Base-by-base conservation (phyloP, 2,113 vertebrate species). In the Canis aureus region DNA sequence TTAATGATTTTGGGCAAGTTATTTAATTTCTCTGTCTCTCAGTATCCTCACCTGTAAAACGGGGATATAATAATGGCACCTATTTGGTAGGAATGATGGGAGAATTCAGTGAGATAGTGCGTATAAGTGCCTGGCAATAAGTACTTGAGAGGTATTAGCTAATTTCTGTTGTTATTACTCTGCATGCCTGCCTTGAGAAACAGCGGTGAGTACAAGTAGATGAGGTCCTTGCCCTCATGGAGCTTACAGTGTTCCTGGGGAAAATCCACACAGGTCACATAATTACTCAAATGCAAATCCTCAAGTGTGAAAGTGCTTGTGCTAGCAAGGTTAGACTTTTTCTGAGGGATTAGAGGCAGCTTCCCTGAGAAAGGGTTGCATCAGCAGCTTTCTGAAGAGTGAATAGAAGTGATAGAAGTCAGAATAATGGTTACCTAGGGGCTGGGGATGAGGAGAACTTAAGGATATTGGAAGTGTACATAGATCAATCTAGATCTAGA, bases 231-330 rank as follows among this genome's bases (percentile, higher is more conserved):
- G 49, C 29, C 32, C 49, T 94, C 32, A 1, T 11, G 20, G 73
- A 60, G 23, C 22, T 71, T 60, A 38, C 13, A 38, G 20, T 3
- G 10, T 76, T 86, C 12, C 74, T 51, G 17, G 8, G 43, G 57
- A 25, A 60, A 20, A 19, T 20, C 0, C 0, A n/a, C 16, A 27
- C 11, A 25, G 13, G 17, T 69, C 35, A 49, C 59, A 0, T n/a
- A 27, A 38, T n/a, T 27, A 29, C 81, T 84, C 67, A 7, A 35
- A 88, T 23, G n/a, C 69, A 51, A 35, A 86, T 43, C 64, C 29
- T 35, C 8, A 20, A 1, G 29, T 76, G 66, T 32, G 59, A 16
- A 23, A 43, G 69, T 71, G 71, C n/a, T 57, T 62, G 0, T 8
- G 55, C 29, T 7, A 20, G 55, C 51, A 11, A 83, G 19, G 4